Conservation (phyloP, 2,113 vertebrate genomes). For the Zingel zingel region DNA sequence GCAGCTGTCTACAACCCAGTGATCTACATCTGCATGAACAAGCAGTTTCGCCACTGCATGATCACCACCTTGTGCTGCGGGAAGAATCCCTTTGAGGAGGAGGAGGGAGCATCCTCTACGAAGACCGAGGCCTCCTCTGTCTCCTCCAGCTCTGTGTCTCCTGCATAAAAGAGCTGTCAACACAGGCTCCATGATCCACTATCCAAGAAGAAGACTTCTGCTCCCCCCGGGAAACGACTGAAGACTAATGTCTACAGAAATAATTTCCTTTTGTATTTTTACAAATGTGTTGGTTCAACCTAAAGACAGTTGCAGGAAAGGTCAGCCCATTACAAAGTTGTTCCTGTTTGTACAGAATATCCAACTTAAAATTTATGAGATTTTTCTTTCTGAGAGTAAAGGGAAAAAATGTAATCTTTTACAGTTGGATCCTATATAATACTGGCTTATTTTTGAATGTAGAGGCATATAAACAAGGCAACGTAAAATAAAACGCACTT, state of each 20-base stretch:
- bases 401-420: conserved; percentile 72
- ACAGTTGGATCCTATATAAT: conserved; percentile 83
- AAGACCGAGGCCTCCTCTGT: conserved; percentile 95
- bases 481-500: conserved; percentile 87
- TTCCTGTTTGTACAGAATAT: conserved; percentile 85
- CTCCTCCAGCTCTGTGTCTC: conserved; percentile 95
- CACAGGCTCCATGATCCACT: conserved; percentile 50
- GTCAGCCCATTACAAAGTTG: conserved; percentile 81
- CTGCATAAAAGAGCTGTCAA: conserved; percentile 85
- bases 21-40: conserved; percentile 98
- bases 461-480: conserved; percentile 88
- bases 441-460: conserved; percentile 87
- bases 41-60: conserved; percentile 99
- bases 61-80: conserved; percentile 97
- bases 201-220: conserved; percentile 80
- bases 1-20: conserved; percentile 93
- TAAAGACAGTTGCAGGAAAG: conserved; percentile 84
- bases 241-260: conserved; percentile 81
- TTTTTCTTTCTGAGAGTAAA: conserved; percentile 72
- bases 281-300: conserved; percentile 81
- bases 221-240: conserved; percentile 80
- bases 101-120: conserved; percentile 89
- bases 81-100: conserved; percentile 93
- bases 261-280: conserved; percentile 82
- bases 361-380: conserved; percentile 76